Evolutionary conservation across 2,888 invertebrate genomes (phyloP).

Genomic region (Erebia ligea): DNA sequence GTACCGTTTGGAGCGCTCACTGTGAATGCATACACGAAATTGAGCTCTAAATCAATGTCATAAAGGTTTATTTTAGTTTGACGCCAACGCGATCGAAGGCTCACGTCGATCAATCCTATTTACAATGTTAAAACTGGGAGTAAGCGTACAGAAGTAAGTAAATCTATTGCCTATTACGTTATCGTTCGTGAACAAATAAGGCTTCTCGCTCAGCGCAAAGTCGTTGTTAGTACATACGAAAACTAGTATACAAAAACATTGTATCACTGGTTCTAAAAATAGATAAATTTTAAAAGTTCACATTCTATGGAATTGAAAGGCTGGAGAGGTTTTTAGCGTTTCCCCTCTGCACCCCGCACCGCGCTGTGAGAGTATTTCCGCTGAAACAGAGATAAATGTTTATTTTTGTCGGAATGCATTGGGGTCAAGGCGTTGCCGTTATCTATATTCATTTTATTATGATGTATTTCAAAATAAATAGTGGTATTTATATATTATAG

Average conservation of each 20-base stretch:
- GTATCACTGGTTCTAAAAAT: conserved; percentile 12
- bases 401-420: conserved; percentile 28
- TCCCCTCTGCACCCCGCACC: neutral
- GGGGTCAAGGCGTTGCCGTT: conserved; percentile 29
- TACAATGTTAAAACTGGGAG: too few relatives aligned
- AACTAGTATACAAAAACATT: neutral
- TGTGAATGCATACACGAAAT: too few relatives aligned
- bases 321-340: conserved; percentile 11
- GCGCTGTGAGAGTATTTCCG: conserved; percentile 14
- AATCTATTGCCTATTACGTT: too few relatives aligned
- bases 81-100: too few relatives aligned
- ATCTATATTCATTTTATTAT: conserved; percentile 7
- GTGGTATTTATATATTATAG: too few relatives aligned
- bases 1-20: too few relatives aligned
- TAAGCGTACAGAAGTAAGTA: too few relatives aligned
- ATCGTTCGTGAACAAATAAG: too few relatives aligned
- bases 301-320: conserved; percentile 12
- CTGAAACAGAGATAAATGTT: conserved; percentile 29
- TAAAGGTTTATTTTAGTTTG: too few relatives aligned
- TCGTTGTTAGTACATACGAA: neutral
- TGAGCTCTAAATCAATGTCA: too few relatives aligned
- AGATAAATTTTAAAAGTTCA: conserved; percentile 3
- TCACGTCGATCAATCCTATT: too few relatives aligned
- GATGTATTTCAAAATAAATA: neutral
- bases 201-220: neutral